Evolutionary conservation across 2,797 vertebrate species (phyloP).

Genomic region (Spinus pinus): DNA sequence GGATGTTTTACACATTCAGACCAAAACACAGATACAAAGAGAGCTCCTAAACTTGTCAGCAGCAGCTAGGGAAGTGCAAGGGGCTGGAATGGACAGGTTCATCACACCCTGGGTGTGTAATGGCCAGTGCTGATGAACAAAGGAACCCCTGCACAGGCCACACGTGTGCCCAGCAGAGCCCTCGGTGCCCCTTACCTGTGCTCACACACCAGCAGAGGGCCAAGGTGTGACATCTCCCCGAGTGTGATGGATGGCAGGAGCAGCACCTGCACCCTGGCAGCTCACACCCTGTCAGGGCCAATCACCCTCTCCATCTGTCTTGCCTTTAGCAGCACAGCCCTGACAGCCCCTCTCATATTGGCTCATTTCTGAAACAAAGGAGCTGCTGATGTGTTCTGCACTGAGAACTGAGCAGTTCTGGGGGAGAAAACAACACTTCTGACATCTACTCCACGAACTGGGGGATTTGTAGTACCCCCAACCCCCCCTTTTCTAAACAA

Average conservation of each 20-base stretch:
- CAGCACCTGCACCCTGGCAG: neutral
- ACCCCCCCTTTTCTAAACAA: neutral
- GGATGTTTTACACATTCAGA: neutral
- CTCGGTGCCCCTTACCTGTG: neutral
- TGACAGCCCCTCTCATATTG: slow-evolving; percentile 65
- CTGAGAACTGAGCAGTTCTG: neutral
- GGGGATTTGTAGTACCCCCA: neutral
- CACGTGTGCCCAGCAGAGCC: neutral
- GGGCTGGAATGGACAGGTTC: fast-evolving
- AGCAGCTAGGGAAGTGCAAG: neutral
- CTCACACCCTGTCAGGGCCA: slow-evolving; percentile 71
- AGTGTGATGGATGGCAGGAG: slow-evolving; percentile 82
- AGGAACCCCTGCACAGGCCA: neutral
- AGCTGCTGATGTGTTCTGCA: slow-evolving; percentile 50
- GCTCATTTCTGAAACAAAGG: slow-evolving; percentile 74
- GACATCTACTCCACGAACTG: neutral
- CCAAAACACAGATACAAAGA: neutral
- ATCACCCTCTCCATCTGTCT: slow-evolving; percentile 82
- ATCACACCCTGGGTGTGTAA: fast-evolving
- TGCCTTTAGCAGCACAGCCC: slow-evolving; percentile 62
- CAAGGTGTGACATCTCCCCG: neutral
- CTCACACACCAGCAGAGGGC: neutral
- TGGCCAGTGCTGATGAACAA: neutral
- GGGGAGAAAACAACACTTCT: neutral
- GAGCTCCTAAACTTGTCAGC: neutral